Evolutionary conservation across 1,140 invertebrate species (phyloP), one percentile per base, ranked within the genome.

Genomic region (Antheraea mylitta): DNA sequence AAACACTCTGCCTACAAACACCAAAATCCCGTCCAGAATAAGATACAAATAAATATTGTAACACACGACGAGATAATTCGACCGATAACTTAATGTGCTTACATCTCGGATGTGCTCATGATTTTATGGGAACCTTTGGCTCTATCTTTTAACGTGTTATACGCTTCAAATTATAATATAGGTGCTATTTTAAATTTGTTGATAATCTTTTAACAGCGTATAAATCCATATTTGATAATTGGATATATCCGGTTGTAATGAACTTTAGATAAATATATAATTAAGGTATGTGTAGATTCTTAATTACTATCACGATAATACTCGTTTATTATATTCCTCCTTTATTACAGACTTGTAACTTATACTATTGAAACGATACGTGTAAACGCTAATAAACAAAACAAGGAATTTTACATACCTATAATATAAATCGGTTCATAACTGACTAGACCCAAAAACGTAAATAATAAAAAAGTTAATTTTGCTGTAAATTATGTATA

Each of bases 31-130:
- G 77, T 76, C 81, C 75, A 78, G 79, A 86, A 79, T 85, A 82
- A 89, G 88, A 87, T 86, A 90, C 88, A 87, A 92, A 92, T 92
- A 90, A 92, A 92, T 90, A 92, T 90, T 91, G 86, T 85, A 85
- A 83, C 87, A 83, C 86, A 81, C 78, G 75, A 81, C 80, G 78
- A 87, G 90, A 92, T 92, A 92, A 90, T 90, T 92, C 82, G 72
- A 73, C 67, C 72, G 90, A 90, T 90, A 92, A 89, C 87, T 85
- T 92, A 92, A 92, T 92, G 88, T 90, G 88, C 87, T 87, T 90
- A 90, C 85, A 92, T 90, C 90, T 91, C 77, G 85, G 83, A 89
- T 90, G 81, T 86, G 88, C 87, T 92, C 90, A 92, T 90, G 88
- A 84, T 90, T 92, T 92, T 92, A 92, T 92, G 88, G 85, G 78